Evolutionary conservation across 1,140 invertebrate species (phyloP), one percentile per base, ranked within the genome.

Genomic region (Musca domestica): DNA sequence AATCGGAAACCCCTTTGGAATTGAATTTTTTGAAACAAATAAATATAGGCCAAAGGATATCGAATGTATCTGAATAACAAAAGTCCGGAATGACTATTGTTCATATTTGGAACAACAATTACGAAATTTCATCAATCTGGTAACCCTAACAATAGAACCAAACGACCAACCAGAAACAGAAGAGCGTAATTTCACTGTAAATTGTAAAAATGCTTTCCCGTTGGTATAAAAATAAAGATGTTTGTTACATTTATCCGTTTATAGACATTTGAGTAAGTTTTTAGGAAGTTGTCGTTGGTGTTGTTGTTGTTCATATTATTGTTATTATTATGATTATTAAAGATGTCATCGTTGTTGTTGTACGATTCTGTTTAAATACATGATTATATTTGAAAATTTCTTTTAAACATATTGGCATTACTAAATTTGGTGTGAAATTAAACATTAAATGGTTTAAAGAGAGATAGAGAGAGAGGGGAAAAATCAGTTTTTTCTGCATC

Each of bases 351-450:
- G 25, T 30, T 58, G 54, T 27, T n/a, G n/a, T 51, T 51, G 4
- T 61, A 56, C 14, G 27, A 19, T 34, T 34, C 56, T 41, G 17
- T 61, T 41, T 41, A 34, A 34, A 34, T 25, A 58, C 25, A 23
- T 61, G 56, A 61, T 61, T 61, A 10, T 61, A 34, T 34, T 61
- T 34, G 54, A 58, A 61, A 30, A 61, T 61, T 61, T 61, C 56
- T 19, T 19, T 17, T 61, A 61, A 61, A 61, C 56, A 61, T 27
- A 27, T 61, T 61, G 20, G 34, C 56, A 15, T 61, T 30, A 20
- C 56, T 61, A 61, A 61, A 61, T 61, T 61, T 61, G 56, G 56
- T 61, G 56, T 61, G 56, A 61, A 61, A 61, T 61, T 61, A 41
- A 41, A 61, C 27, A 61, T 61, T 61, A 61, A 61, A 61, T 61